phyloP scores from a whole-genome alignment of 2,797 vertebrate genomes.

The Morus bassanus region DNA sequence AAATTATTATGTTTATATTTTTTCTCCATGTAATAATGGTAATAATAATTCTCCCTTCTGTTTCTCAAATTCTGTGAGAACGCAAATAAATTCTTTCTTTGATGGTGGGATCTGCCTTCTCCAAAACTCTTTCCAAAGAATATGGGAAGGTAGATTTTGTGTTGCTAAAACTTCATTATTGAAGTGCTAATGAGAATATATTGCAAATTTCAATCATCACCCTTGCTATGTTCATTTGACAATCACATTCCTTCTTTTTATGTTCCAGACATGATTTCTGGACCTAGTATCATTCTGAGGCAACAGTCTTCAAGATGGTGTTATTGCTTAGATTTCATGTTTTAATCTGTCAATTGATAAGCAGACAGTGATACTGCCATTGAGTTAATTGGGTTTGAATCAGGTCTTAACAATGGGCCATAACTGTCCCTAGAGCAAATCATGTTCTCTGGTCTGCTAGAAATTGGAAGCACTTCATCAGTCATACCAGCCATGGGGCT shows the following conservation, averaged over 20 bases:
- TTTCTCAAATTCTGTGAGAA: neutral
- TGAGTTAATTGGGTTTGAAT: neutral
- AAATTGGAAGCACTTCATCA: neutral
- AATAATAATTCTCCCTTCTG: neutral
- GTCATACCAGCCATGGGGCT: neutral
- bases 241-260: neutral
- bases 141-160: neutral
- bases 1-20: neutral
- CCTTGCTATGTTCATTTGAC: neutral
- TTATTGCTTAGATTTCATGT: neutral
- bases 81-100: neutral
- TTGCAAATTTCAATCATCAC: neutral
- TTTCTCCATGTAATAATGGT: neutral
- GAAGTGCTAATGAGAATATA: neutral
- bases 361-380: neutral
- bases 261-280: neutral
- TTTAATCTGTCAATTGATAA: neutral
- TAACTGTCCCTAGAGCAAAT: neutral
- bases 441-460: neutral
- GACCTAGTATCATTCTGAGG: neutral
- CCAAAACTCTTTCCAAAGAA: neutral
- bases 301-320: neutral
- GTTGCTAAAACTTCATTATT: neutral
- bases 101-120: neutral
- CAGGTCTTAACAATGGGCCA: neutral